Percentiles rank a stretch among this genome's conserved stretches.
These are phyloP conservation scores for Geotrypetes seraphini DNA, from an alignment of 2,797 vertebrate species.

Conservation along the genomic window DNA sequence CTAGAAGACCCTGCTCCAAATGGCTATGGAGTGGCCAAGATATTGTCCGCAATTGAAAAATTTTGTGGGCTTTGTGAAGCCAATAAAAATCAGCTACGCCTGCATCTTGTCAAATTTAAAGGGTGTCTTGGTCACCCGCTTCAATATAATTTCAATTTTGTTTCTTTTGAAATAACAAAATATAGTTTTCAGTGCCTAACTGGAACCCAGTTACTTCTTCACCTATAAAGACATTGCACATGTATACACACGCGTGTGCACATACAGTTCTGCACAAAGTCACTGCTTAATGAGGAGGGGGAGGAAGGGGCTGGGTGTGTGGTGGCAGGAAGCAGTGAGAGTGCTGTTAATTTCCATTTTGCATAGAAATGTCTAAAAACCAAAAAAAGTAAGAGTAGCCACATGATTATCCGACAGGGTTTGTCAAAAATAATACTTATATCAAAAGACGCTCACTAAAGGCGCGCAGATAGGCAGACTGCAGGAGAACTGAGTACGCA, in stretches of 20 bases:
- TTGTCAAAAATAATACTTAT: constrained; percentile 2
- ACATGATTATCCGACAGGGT: constrained; percentile 4
- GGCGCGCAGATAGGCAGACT: constrained; percentile 1
- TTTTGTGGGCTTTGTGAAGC: no score
- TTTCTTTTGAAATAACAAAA: no score
- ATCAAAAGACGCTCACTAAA: constrained; percentile 7
- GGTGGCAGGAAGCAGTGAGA: constrained; percentile 10
- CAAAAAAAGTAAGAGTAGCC: background rate
- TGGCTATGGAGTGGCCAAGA: no score
- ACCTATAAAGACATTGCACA: background rate
- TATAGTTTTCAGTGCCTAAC: background rate
- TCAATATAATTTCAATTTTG: no score
- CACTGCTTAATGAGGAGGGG: constrained; percentile 8
- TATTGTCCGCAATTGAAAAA: no score
- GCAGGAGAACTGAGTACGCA: constrained; percentile 4
- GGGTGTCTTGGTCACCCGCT: no score
- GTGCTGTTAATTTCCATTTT: constrained; percentile 10
- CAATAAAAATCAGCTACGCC: no score
- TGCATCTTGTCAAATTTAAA: no score
- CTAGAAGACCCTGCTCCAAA: no score
- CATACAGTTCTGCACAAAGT: constrained; percentile 24
- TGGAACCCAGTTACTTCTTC: background rate
- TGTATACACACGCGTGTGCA: constrained; percentile 27
- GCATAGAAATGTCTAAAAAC: constrained; percentile 28
- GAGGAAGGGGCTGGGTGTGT: constrained; percentile 3